phyloP scores from a whole-genome alignment of 2,888 invertebrate genomes.

The Lithophane semibrunnea region DNA sequence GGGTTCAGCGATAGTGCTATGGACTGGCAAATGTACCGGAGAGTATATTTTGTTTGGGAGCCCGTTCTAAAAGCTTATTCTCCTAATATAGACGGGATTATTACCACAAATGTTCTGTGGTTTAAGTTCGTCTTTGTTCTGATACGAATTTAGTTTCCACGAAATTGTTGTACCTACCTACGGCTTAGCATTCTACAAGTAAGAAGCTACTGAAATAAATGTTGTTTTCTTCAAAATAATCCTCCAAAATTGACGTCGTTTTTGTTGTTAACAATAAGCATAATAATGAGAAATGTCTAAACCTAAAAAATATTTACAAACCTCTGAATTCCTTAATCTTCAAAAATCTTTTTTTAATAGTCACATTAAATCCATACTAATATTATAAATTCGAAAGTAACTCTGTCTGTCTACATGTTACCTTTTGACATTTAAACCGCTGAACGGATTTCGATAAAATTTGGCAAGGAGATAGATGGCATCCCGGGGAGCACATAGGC shows the following conservation, averaged over 20 bases:
- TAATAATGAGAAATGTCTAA: neutral
- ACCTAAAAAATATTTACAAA: neutral
- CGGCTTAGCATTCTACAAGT: neutral
- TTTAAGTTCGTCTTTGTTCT: slow-evolving; percentile 44
- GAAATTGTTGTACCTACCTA: neutral
- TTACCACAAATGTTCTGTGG: slow-evolving; percentile 44
- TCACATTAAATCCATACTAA: too few species aligned
- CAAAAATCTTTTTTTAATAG: neutral
- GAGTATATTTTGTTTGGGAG: slow-evolving; percentile 25
- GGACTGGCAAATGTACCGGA: slow-evolving; percentile 28
- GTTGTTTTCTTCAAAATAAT: slow-evolving; percentile 11
- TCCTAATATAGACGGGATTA: slow-evolving; percentile 51
- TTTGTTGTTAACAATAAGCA: neutral
- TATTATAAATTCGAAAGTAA: too few species aligned
- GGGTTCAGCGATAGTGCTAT: slow-evolving; percentile 40
- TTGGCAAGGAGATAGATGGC: too few species aligned
- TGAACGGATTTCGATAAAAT: too few species aligned
- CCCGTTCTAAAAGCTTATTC: slow-evolving; percentile 32
- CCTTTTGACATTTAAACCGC: too few species aligned
- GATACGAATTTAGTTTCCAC: slow-evolving; percentile 20
- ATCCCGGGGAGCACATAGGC: too few species aligned
- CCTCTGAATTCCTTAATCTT: neutral
- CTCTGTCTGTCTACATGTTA: too few species aligned
- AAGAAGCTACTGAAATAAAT: neutral
- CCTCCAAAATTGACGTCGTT: too few species aligned